phyloP scores from a whole-genome alignment of 2,888 invertebrate genomes.

The Drosophila anceps region DNA sequence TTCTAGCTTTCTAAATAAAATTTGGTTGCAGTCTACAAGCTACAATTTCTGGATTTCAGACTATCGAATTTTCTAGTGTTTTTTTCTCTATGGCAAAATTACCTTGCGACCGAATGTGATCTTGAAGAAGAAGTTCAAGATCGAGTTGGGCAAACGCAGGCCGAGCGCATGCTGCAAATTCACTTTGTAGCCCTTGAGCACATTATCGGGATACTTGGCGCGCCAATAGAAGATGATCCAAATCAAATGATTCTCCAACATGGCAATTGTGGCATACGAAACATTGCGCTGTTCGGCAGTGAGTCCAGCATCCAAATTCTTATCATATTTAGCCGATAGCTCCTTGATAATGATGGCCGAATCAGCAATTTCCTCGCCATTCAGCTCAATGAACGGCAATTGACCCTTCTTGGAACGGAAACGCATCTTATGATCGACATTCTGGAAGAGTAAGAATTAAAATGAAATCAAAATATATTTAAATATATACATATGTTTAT shows the following conservation, averaged over 20 bases:
- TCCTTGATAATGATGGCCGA: constrained; percentile 96
- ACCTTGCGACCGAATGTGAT: constrained; percentile 94
- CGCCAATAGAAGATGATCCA: constrained; percentile 97
- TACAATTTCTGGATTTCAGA: not conserved
- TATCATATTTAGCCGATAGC: constrained; percentile 92
- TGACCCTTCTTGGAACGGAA: constrained; percentile 97
- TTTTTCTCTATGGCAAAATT: constrained; percentile 29
- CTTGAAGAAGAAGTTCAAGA: constrained; percentile 96
- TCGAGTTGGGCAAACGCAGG: constrained; percentile 93
- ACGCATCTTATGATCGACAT: constrained; percentile 97
- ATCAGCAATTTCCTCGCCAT: constrained; percentile 97
- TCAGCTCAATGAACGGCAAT: constrained; percentile 96
- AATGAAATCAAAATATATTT: no score
- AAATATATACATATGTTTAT: not conserved
- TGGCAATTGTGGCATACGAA: constrained; percentile 96
- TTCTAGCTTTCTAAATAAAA: no score
- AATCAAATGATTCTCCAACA: constrained; percentile 97
- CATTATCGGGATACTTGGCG: constrained; percentile 95
- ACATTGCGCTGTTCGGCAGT: constrained; percentile 94
- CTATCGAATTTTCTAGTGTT: not conserved
- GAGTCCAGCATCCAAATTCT: constrained; percentile 93
- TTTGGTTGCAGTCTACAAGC: constrained; percentile 4
- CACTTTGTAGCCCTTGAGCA: constrained; percentile 95
- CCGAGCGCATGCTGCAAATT: constrained; percentile 95
- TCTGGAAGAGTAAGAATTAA: constrained; percentile 87